A percentile compares a stretch with the other conserved stretches of the same genome.
Evolutionary conservation across 2,797 vertebrate species (phyloP).

Genomic region (Ammospiza maritima): DNA sequence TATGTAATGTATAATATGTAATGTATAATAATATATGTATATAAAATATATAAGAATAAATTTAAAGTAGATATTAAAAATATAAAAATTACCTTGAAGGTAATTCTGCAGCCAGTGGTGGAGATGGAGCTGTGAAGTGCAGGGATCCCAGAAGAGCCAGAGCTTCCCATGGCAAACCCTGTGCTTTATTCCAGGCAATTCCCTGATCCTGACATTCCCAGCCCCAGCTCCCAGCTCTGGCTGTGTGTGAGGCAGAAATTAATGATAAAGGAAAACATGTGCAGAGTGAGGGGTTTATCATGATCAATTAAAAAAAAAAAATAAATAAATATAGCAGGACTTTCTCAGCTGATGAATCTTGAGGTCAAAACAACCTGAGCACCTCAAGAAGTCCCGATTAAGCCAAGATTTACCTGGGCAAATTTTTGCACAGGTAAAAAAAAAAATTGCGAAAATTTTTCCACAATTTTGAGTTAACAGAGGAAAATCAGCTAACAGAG

Average conservation of each 20-base stretch:
- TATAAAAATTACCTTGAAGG: too few species aligned
- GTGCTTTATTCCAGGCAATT: not conserved
- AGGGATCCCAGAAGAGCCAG: not conserved
- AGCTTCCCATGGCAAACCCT: not conserved
- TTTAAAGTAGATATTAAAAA: too few species aligned
- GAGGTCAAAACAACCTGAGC: not conserved
- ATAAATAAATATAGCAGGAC: not conserved
- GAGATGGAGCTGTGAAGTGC: not conserved
- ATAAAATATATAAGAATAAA: too few species aligned
- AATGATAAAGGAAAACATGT: rapidly evolving
- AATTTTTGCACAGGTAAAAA: not conserved
- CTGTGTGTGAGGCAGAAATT: not conserved
- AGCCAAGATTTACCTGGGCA: not conserved
- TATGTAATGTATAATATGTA: too few species aligned
- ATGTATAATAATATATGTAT: too few species aligned
- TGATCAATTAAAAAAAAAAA: rapidly evolving
- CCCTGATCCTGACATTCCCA: not conserved
- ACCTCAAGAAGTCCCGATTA: not conserved
- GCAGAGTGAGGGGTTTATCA: not conserved
- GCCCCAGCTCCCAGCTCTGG: not conserved
- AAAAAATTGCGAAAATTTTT: too few species aligned
- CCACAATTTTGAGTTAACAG: too few species aligned
- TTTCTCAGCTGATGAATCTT: not conserved
- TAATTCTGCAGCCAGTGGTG: not conserved
- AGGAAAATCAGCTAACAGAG: too few species aligned